Base-by-base conservation (phyloP, 2,797 vertebrate species). In the Acrossocheilus wenchowensis region DNA sequence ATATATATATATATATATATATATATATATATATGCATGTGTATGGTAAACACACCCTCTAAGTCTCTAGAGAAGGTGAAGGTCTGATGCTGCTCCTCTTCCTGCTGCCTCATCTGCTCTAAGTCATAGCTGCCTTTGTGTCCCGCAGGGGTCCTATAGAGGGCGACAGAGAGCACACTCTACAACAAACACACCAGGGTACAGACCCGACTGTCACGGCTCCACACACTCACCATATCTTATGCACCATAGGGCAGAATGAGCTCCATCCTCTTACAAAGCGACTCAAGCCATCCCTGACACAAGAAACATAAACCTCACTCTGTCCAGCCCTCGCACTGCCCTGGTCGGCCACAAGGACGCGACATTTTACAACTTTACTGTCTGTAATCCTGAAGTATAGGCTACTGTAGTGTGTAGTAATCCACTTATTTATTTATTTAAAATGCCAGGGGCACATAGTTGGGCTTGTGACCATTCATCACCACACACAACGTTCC, bases 81-180 rank as follows among this genome's bases (percentile, higher is more conserved):
- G 84, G 79, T 43, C 54, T 91, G 85, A 23, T 50, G 78, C 52
- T 87, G 48, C 36, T 90, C 91, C 77, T 95, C 92, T 45, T 94
- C 94, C 84, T 87, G 90, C 36, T 80, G 91, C 88, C 91, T 92
- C 84, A 90, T 93, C 88, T 91, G 93, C 72, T 94, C 93, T 89
- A 95, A 88, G 89, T 95, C 93, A 93, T 94, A 95, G 75, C 89
- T 90, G 90, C 88, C 91, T 43, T 87, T 90, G 84, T 88, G 93
- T 83, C 86, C 92, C 62, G 93, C 93, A 87, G 93, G 87, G 85
- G 86, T 90, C 89, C 95, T 97, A 89, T 12, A 92, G 89, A 91
- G 92, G 91, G 85, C 92, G 90, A 88, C 34, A 87, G 60, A 89
- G 74, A 86, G 39, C 82, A 68, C 8, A 86, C 2, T 48, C 19